A percentile compares a stretch with the other conserved stretches of the same genome.
Evolutionary conservation across 1,140 invertebrate genomes (phyloP).

Genomic region (Heliconius himera): DNA sequence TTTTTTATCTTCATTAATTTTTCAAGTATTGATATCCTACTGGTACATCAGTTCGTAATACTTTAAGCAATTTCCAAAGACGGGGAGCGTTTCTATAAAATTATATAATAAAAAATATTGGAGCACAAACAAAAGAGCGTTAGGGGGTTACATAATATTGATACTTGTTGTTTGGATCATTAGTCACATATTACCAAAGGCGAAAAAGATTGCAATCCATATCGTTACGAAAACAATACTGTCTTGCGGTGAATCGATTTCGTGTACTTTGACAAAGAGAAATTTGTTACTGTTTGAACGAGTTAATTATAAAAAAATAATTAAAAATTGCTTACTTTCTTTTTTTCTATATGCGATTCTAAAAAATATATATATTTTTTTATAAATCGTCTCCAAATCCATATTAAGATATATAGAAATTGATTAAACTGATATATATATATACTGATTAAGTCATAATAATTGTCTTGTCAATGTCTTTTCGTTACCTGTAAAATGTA

Average conservation of each 20-base stretch:
- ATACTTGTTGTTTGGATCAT: conserved; percentile 6
- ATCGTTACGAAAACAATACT: conserved; percentile 12
- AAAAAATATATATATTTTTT: no score
- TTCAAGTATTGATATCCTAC: background rate
- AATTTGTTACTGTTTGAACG: background rate
- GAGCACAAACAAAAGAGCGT: conserved; percentile 6
- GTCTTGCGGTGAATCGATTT: conserved; percentile 1
- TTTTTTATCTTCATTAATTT: no score
- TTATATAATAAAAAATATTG: background rate
- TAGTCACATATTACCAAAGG: conserved; percentile 5
- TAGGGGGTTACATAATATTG: background rate
- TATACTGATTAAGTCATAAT: no score
- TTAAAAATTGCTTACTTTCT: no score
- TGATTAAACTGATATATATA: no score
- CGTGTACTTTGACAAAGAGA: background rate
- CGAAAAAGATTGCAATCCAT: conserved; percentile 14
- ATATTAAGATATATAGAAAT: background rate
- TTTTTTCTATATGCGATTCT: no score
- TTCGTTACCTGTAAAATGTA: no score
- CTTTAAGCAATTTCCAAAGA: no score
- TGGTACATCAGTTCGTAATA: background rate
- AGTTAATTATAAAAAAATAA: background rate
- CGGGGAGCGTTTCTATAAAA: background rate
- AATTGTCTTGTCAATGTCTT: no score
- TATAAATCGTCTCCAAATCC: no score